These are phyloP conservation scores for Acanthornis magna DNA, from an alignment of 2,797 vertebrate species.

Conservation along the genomic window DNA sequence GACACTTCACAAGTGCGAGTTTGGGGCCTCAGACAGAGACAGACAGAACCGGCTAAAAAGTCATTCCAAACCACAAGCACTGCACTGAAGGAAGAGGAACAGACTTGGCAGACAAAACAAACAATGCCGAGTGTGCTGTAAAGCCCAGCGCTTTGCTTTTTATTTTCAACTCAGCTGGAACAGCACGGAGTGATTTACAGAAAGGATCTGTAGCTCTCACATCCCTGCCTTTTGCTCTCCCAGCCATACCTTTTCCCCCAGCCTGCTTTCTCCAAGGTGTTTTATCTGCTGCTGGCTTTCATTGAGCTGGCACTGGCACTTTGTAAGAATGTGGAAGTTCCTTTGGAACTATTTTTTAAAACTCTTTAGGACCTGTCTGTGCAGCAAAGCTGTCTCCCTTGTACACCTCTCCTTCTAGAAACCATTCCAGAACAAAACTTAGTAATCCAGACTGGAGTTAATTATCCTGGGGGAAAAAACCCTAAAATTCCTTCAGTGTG, in stretches of 20 bases:
- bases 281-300: slow-evolving; percentile 5
- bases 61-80: slow-evolving; percentile 15
- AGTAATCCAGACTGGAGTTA: neutral
- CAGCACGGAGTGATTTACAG: neutral
- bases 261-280: neutral
- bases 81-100: slow-evolving; percentile 8
- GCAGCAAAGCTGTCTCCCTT: neutral
- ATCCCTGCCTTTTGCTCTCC: neutral
- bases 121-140: neutral
- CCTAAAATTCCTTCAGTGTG: neutral
- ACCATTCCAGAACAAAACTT: neutral
- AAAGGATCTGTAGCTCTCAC: neutral
- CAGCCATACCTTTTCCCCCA: neutral
- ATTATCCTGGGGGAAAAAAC: neutral
- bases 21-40: neutral
- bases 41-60: neutral
- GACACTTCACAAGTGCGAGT: neutral
- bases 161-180: slow-evolving; percentile 17
- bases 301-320: neutral
- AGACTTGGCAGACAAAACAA: slow-evolving; percentile 55
- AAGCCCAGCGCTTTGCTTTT: neutral
- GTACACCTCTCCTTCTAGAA: neutral
- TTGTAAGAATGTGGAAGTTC: neutral
- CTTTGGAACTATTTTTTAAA: neutral
- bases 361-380: neutral